Base-by-base conservation (phyloP, 1,140 invertebrate genomes). In the Drosophila grimshawi region DNA sequence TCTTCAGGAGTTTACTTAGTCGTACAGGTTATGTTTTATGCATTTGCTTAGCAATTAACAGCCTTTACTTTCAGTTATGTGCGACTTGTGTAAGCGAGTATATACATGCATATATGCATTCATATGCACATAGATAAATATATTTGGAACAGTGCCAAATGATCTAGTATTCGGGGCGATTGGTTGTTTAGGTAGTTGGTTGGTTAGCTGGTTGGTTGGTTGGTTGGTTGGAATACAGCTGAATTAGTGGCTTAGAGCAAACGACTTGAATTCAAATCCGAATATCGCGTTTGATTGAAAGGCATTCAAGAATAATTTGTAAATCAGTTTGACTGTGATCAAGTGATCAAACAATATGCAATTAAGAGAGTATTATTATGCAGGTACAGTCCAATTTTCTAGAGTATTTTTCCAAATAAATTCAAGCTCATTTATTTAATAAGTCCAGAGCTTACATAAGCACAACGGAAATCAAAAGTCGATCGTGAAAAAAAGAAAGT, bases 1-100 rank as follows among this genome's bases (percentile, higher is more conserved):
- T 19, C 19, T 19, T 49, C 43, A 66, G 57, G 48, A 53, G 56
- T 55, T 45, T 39, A 72, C 37, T 66, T 32, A 30, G 49, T 37
- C 33, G 68, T 61, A 56, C 64, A 35, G 61, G 66, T 60, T 83
- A 83, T 83, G 64, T 83, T 83, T 19, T 83, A 79, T 83, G 70
- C 80, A 83, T 83, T 83, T 83, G 71, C 72, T 72, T 61, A 80
- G 72, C 70, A 83, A 83, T 83, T 83, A 83, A 83, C 71, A 72
- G 59, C 57, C 48, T 60, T 74, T 70, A 41, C 37, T 73, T 63
- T 61, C 74, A 51, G 65, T 62, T 69, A 56, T 55, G 45, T 48
- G 35, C 49, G 43, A 19, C n/a, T 5, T 48, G 30, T 35, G 19
- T 48, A 43, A 11, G 39, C 11, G 2, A 5, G 48, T 32, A 41